Evolutionary conservation across 2,888 invertebrate species (phyloP).

Genomic region (Aspidiotus rigidus): DNA sequence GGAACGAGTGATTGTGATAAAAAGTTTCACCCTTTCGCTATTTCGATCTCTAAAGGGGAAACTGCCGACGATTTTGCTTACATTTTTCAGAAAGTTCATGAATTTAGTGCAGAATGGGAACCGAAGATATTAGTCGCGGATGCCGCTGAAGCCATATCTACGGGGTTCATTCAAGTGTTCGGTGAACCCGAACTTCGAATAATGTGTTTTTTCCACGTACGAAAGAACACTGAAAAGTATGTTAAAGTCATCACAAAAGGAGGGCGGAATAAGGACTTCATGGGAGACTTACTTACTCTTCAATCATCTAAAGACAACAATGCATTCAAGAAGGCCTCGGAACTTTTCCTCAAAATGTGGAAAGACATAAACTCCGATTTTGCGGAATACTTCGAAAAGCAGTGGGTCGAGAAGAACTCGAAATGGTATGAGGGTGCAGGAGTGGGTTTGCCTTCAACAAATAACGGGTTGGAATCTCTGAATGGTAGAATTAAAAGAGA

Average conservation of each 20-base stretch:
- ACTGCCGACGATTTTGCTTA: constrained; percentile 21
- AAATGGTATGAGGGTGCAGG: too few relatives aligned
- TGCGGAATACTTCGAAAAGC: too few relatives aligned
- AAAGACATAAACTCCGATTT: too few relatives aligned
- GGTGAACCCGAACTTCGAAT: constrained; percentile 26
- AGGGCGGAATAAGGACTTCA: too few relatives aligned
- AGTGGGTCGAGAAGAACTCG: too few relatives aligned
- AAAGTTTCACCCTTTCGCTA: constrained; percentile 24
- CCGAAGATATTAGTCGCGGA: constrained; percentile 18
- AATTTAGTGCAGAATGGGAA: constrained; percentile 9
- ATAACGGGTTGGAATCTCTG: too few relatives aligned
- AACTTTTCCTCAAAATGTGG: constrained; percentile 9
- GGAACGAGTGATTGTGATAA: constrained; percentile 5
- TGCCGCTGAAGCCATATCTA: constrained; percentile 29
- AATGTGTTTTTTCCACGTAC: constrained; percentile 32
- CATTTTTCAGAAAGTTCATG: constrained; percentile 8
- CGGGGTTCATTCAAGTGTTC: constrained; percentile 27
- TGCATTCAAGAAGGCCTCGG: neutral
- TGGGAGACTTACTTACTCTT: too few relatives aligned
- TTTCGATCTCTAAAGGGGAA: constrained; percentile 28
- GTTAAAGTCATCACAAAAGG: neutral
- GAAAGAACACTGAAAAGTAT: constrained; percentile 15
- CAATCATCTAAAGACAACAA: neutral
- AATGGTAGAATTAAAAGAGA: too few relatives aligned
- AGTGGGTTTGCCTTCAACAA: too few relatives aligned